These are phyloP conservation scores for Protonibea diacanthus DNA, from an alignment of 2,797 vertebrate genomes.

Conservation along the genomic window DNA sequence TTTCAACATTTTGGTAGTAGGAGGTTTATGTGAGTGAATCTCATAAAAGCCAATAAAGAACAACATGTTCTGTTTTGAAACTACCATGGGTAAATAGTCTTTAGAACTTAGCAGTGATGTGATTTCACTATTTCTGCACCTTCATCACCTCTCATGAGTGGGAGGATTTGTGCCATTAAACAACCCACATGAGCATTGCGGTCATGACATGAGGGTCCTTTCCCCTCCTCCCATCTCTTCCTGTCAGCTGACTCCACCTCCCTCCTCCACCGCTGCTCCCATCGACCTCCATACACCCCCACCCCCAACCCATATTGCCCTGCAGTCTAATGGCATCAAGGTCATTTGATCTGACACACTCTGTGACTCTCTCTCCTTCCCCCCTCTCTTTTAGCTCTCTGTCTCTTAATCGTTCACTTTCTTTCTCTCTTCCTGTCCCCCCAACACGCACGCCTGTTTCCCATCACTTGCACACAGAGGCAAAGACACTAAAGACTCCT, in stretches of 20 bases:
- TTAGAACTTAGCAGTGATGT: not conserved
- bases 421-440: constrained; percentile 5
- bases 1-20: constrained; percentile 33
- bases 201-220: constrained; percentile 48
- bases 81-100: not conserved
- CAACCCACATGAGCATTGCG: constrained; percentile 49
- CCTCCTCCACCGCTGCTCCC: constrained; percentile 23
- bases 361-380: constrained; percentile 23
- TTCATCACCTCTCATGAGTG: constrained; percentile 6
- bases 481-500: constrained; percentile 6
- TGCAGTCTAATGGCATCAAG: constrained; percentile 79
- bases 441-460: constrained; percentile 17
- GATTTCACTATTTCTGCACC: constrained; percentile 3
- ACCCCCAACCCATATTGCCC: constrained; percentile 48
- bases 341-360: constrained; percentile 76
- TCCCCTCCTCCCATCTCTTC: constrained; percentile 57
- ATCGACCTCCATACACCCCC: constrained; percentile 40
- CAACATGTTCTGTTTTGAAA: constrained; percentile 26
- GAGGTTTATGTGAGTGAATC: constrained; percentile 40
- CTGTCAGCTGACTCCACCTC: constrained; percentile 70
- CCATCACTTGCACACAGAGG: constrained; percentile 29
- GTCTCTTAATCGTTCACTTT: constrained; percentile 29
- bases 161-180: constrained; percentile 4
- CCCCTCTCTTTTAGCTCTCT: constrained; percentile 23
- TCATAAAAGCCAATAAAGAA: constrained; percentile 3